Evolutionary conservation across 2,888 invertebrate species (phyloP), one percentile per base, ranked within the genome.

Genomic region (Pheosia tremula): DNA sequence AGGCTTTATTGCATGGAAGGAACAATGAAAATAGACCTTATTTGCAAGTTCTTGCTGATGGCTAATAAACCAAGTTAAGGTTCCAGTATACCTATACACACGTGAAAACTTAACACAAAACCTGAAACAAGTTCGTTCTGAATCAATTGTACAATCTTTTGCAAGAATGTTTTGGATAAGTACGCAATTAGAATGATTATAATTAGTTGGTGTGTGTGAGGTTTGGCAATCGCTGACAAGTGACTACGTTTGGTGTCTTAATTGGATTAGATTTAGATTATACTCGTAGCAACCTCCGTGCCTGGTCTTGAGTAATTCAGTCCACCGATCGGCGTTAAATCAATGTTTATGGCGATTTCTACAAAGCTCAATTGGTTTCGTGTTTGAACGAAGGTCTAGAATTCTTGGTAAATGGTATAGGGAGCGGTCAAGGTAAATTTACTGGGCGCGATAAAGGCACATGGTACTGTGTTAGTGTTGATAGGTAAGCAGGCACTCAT

Each of bases 351-450:
- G 11, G n/a, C 47, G 1, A 47, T n/a, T n/a, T n/a, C n/a, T 47
- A 47, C n/a, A 47, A 56, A 72, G 68, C 71, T 77, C 64, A 69
- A 72, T 70, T 68, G 68, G 65, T 71, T 41, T 69, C 63, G 62
- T 67, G 69, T 68, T 60, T 56, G 59, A 43, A 57, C 62, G 68
- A 72, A 69, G 72, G 75, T 10, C 5, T 53, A 53, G 37, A 53
- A 5, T 39, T 69, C 66, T 78, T 67, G 68, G 74, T 80, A 80
- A 80, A 76, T 66, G 69, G 59, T 66, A 37, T 36, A 59, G 61
- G 78, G 81, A 78, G 77, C 72, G 80, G 81, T 82, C 77, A 81
- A 81, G 75, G 77, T 68, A 64, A 71, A 63, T 66, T 57, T 47
- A 57, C 60, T 50, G 4, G 37, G 52, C 56, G 57, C 56, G 65